Evolutionary conservation across 2,797 vertebrate genomes (phyloP).

Genomic region (Sarcoramphus papa): DNA sequence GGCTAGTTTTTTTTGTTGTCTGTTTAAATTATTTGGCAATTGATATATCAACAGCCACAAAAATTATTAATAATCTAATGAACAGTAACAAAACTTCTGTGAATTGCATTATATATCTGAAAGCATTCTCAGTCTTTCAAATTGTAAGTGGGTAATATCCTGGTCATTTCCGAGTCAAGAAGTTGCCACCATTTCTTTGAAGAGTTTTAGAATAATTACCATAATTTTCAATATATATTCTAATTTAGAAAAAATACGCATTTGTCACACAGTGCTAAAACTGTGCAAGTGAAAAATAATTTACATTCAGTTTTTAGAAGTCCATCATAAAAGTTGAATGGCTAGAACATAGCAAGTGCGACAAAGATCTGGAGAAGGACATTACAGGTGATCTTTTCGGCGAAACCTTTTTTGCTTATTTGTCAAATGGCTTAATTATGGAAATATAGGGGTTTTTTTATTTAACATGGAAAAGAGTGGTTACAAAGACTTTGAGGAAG

Average conservation of each 20-base stretch:
- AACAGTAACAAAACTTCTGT: not conserved
- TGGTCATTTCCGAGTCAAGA: not conserved
- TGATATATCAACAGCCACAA: not conserved
- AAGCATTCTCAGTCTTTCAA: not conserved
- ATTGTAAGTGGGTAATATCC: not conserved
- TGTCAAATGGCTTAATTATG: not conserved
- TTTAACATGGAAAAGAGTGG: not conserved
- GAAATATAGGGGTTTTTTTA: not conserved
- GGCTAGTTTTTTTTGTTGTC: not conserved
- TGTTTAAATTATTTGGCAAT: not conserved
- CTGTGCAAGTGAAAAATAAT: not conserved
- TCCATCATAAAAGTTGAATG: rapidly evolving
- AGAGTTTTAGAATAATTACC: not conserved
- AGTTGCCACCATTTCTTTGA: not conserved
- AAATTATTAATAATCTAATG: not conserved
- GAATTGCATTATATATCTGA: not conserved
- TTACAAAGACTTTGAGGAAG: not conserved
- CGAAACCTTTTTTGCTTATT: not conserved
- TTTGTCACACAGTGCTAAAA: not conserved
- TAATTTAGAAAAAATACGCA: rapidly evolving
- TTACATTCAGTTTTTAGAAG: not conserved
- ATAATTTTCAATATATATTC: not conserved
- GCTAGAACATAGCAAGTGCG: not conserved
- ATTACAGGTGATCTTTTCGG: not conserved
- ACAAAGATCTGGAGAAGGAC: not conserved